phyloP scores from a whole-genome alignment of 2,113 vertebrate genomes.

The Protomyctophum bolini region DNA sequence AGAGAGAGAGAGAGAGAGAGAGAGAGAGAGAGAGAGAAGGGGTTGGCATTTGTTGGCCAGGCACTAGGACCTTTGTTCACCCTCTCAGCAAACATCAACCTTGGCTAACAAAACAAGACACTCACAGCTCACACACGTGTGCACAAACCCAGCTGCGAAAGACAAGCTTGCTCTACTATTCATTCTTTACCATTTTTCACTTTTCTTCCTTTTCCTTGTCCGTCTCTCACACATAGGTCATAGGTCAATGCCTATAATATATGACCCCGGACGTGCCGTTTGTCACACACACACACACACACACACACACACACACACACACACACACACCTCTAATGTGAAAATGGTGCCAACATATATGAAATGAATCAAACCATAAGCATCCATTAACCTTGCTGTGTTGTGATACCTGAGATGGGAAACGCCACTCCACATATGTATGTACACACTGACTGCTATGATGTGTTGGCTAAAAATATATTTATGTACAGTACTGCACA shows the following conservation, averaged over 20 bases:
- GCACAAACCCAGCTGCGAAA: slow-evolving; percentile 35
- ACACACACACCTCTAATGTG: slow-evolving; percentile 28
- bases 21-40: slow-evolving; percentile 19
- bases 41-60: slow-evolving; percentile 42
- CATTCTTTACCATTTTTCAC: slow-evolving; percentile 33
- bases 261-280: too few relatives aligned
- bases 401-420: slow-evolving; percentile 17
- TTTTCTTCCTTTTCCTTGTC: slow-evolving; percentile 44
- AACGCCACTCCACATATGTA: slow-evolving; percentile 3
- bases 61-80: slow-evolving; percentile 47
- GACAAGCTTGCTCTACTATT: slow-evolving; percentile 24
- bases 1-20: slow-evolving; percentile 13
- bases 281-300: background rate
- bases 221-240: background rate
- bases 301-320: slow-evolving; percentile 2
- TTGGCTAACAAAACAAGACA: slow-evolving; percentile 27
- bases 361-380: slow-evolving; percentile 44
- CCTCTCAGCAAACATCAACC: slow-evolving; percentile 39
- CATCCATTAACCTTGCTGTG: slow-evolving; percentile 35
- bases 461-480: too few relatives aligned
- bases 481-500: too few relatives aligned
- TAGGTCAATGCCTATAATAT: too few relatives aligned
- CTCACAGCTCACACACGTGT: slow-evolving; percentile 16
- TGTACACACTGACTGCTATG: too few relatives aligned
- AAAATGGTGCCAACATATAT: slow-evolving; percentile 18